These are phyloP conservation scores for Periphyllus acericola DNA, from an alignment of 2,888 invertebrate genomes.

Conservation along the genomic window DNA sequence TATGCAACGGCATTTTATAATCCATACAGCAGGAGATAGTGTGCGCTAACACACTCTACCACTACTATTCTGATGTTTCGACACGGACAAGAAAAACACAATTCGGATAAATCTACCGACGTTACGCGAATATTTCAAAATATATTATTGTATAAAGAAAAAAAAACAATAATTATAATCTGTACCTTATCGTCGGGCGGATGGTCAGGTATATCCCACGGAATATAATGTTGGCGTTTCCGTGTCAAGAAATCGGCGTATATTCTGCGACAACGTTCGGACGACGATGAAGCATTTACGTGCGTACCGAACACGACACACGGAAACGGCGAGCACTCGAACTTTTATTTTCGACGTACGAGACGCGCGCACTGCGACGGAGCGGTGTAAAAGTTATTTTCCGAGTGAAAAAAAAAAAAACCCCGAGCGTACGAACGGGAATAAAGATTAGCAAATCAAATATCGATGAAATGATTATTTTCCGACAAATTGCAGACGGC, in stretches of 20 bases:
- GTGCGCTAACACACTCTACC: neutral
- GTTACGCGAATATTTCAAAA: too few species aligned
- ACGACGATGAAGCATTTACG: conserved; percentile 46
- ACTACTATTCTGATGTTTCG: neutral
- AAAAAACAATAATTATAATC: neutral
- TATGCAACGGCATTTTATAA: conserved; percentile 28
- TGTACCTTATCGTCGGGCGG: conserved; percentile 16
- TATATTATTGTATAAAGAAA: neutral
- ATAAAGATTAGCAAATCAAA: too few species aligned
- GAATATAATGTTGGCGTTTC: neutral
- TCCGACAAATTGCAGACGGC: neutral
- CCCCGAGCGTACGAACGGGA: too few species aligned
- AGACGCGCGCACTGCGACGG: neutral
- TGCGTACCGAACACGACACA: neutral
- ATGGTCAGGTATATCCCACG: neutral
- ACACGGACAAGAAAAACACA: neutral
- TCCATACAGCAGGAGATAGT: neutral
- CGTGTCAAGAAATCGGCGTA: conserved; percentile 24
- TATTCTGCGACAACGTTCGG: neutral
- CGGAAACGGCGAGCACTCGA: neutral
- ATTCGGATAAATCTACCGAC: neutral
- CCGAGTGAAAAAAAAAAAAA: neutral
- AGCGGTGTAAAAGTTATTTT: neutral
- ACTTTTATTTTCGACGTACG: neutral
- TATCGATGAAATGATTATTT: neutral